Evolutionary conservation across 2,888 invertebrate genomes (phyloP), one percentile per base, ranked within the genome.

Genomic region (Heliconius ethilla): DNA sequence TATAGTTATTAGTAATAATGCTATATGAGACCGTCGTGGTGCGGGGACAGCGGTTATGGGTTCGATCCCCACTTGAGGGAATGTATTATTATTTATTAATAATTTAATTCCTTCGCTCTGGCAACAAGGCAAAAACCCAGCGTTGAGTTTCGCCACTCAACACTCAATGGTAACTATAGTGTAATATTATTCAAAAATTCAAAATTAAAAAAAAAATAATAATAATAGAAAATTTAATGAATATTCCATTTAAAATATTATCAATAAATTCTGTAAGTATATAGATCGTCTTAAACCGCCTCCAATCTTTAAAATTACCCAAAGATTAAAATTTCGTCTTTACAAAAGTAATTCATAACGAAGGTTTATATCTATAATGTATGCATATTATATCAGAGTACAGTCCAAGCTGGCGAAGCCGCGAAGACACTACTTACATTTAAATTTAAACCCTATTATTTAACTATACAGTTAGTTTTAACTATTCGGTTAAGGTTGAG

Each of bases 401-500:
- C 25, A 25, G 63, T 27, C 62, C 27, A 63, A 25, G 27, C 62
- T 25, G 62, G 62, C 25, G 25, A 63, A 27, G 27, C 27, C 63
- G 27, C 27, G 27, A 27, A 2, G 81, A 67, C 11, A 25, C 9
- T n/a, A 37, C 22, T 51, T 62, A 0, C 81, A 78, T 78, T 63
- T 18, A 10, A 87, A 78, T 87, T 83, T 84, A 37, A 80, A 82
- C 84, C 85, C 63, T 88, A 82, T 69, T 0, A 0, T 1, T 3
- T 11, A 59, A 0, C 1, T 0, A 40, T 83, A 84, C 75, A 82
- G 83, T 83, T 10, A 27, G 66, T 40, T 78, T 83, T 79, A 10
- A 40, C 11, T 66, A 75, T 75, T 22, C 63, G 11, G 87, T 86
- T 86, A 83, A 86, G 90, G 86, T 84, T 92, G 88, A 93, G 88